Evolutionary conservation across 2,888 invertebrate species (phyloP).

Genomic region (Drosophila putrida): DNA sequence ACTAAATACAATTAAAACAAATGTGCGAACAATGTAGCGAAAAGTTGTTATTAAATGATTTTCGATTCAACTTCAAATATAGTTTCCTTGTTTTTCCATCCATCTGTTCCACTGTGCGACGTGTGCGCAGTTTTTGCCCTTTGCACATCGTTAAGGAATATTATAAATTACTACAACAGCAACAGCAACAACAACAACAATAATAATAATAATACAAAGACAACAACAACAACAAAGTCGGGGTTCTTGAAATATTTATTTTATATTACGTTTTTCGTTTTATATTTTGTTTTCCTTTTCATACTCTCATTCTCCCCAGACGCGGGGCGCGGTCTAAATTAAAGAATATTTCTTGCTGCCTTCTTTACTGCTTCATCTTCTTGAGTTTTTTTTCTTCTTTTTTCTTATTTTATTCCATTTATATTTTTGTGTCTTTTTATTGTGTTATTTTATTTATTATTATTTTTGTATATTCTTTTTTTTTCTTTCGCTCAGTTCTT

Average conservation of each 20-base stretch:
- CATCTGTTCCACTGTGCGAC: slow-evolving; percentile 46
- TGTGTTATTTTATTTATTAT: slow-evolving; percentile 76
- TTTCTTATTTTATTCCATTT: slow-evolving; percentile 48
- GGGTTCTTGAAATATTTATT: slow-evolving; percentile 77
- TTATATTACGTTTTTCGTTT: slow-evolving; percentile 71
- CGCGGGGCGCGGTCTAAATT: slow-evolving; percentile 74
- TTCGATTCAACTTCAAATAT: neutral
- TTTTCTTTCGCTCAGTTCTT: slow-evolving; percentile 2
- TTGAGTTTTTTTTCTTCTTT: slow-evolving; percentile 29
- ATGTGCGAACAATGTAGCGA: neutral
- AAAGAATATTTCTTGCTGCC: slow-evolving; percentile 74
- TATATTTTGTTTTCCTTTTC: slow-evolving; percentile 40
- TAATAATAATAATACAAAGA: slow-evolving; percentile 36
- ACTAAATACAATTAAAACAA: neutral
- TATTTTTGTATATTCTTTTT: slow-evolving; percentile 45
- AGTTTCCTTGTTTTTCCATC: neutral
- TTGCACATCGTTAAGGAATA: slow-evolving; percentile 83
- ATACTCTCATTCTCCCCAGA: slow-evolving; percentile 40
- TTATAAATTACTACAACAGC: slow-evolving; percentile 83
- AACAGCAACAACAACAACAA: slow-evolving; percentile 49
- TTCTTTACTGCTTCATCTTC: slow-evolving; percentile 51
- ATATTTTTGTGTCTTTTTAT: slow-evolving; percentile 58
- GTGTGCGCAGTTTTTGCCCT: slow-evolving; percentile 73
- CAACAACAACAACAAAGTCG: slow-evolving; percentile 33
- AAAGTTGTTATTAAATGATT: neutral